Percentiles rank a stretch among this genome's conserved stretches.
These are phyloP conservation scores for Limnephilus auricula DNA, from an alignment of 2,888 invertebrate genomes.

Conservation along the genomic window DNA sequence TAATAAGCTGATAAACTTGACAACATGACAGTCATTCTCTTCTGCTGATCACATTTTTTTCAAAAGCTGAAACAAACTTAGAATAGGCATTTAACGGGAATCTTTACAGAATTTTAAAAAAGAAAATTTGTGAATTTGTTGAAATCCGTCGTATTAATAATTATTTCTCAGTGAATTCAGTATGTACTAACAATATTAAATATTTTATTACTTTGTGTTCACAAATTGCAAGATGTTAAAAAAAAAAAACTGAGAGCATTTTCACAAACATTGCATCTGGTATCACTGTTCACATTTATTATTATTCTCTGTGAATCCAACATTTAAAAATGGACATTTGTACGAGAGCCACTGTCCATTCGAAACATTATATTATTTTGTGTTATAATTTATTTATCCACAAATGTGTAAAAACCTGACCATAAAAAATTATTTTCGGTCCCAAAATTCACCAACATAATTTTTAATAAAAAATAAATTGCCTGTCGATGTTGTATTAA, in stretches of 20 bases:
- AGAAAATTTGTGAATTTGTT: no score
- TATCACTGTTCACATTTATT: background rate
- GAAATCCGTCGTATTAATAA: background rate
- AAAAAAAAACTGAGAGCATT: background rate
- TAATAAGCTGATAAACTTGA: no score
- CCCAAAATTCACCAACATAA: background rate
- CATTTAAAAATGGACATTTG: background rate
- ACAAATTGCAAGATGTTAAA: background rate
- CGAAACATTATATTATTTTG: background rate
- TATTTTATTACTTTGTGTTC: background rate
- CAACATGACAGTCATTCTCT: no score
- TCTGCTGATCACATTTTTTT: no score
- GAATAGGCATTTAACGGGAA: no score
- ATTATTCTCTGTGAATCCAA: background rate
- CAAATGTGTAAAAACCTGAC: background rate
- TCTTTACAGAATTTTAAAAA: no score
- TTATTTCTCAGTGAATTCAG: background rate
- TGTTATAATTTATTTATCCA: background rate
- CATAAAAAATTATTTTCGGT: background rate
- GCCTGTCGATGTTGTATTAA: conserved; percentile 32
- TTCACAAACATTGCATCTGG: background rate
- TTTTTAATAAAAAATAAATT: background rate
- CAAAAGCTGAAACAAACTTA: no score
- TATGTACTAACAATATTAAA: background rate
- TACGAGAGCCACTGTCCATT: background rate